Percentiles rank a stretch among this genome's conserved stretches.
phyloP scores from a whole-genome alignment of 2,888 invertebrate genomes.

The Pachycephus smyrnensis region DNA sequence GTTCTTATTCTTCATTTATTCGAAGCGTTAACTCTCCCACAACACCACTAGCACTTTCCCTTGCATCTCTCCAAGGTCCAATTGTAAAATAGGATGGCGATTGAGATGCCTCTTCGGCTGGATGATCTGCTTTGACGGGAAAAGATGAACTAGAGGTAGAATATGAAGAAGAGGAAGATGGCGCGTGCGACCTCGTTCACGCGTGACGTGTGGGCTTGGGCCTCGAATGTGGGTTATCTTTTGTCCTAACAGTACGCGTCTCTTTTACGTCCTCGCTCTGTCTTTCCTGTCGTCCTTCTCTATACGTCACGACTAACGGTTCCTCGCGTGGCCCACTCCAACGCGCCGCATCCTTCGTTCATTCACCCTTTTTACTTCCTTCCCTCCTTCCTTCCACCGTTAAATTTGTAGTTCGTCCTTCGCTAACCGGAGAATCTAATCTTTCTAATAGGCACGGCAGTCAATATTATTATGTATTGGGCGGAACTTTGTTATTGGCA shows the following conservation, averaged over 20 bases:
- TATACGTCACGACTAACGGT: constrained; percentile 13
- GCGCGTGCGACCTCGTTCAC: constrained; percentile 23
- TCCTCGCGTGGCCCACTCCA: constrained; percentile 24
- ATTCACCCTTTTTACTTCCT: background rate
- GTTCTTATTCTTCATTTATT: constrained; percentile 43
- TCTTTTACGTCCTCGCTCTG: constrained; percentile 22
- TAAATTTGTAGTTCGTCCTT: constrained; percentile 26
- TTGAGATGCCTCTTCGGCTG: background rate
- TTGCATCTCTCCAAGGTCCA: background rate
- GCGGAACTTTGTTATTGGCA: background rate
- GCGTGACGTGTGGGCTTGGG: constrained; percentile 17
- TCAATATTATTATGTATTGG: background rate
- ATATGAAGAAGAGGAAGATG: constrained; percentile 6
- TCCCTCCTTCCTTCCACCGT: constrained; percentile 1
- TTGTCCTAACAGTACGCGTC: constrained; percentile 30
- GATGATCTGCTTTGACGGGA: background rate
- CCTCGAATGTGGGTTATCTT: constrained; percentile 41
- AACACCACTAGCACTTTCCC: background rate
- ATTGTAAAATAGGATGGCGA: background rate
- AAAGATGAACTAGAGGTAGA: background rate
- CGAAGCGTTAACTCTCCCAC: background rate
- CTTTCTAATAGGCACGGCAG: background rate
- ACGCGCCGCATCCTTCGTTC: constrained; percentile 16
- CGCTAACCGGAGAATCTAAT: background rate
- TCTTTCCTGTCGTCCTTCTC: constrained; percentile 20